These are phyloP conservation scores for Neoitamus cyanurus DNA, from an alignment of 2,888 invertebrate genomes.

Conservation along the genomic window DNA sequence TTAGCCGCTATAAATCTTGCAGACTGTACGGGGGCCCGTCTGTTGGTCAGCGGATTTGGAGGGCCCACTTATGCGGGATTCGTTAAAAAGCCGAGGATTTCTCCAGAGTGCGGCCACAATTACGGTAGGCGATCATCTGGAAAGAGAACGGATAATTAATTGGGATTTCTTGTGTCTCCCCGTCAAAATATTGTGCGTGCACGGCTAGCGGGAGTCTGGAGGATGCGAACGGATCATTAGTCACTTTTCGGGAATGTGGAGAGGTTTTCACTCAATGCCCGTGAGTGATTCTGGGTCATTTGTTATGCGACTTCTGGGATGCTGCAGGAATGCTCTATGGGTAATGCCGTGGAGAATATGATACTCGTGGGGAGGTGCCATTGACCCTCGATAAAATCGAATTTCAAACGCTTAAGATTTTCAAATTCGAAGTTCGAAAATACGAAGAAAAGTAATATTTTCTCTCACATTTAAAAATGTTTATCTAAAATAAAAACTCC, in stretches of 20 bases:
- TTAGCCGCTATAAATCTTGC: slow-evolving; percentile 12
- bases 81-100: background rate
- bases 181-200: background rate
- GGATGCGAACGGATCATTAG: background rate
- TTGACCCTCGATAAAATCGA: background rate
- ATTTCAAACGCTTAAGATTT: background rate
- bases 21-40: background rate
- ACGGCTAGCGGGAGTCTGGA: background rate
- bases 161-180: background rate
- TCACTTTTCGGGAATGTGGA: background rate
- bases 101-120: background rate
- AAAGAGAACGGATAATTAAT: slow-evolving; percentile 22
- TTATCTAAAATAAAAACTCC: too few relatives aligned
- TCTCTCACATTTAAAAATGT: too few relatives aligned
- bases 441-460: too few relatives aligned
- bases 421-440: too few relatives aligned
- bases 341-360: background rate
- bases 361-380: background rate
- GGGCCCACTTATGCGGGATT: background rate
- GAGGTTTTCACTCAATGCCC: background rate
- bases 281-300: background rate
- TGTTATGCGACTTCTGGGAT: background rate
- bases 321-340: background rate
- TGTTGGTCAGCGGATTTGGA: background rate
- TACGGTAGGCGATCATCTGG: slow-evolving; percentile 9